Base-by-base conservation (phyloP, 2,888 invertebrate genomes). In the Orthonychiurus folsomi region DNA sequence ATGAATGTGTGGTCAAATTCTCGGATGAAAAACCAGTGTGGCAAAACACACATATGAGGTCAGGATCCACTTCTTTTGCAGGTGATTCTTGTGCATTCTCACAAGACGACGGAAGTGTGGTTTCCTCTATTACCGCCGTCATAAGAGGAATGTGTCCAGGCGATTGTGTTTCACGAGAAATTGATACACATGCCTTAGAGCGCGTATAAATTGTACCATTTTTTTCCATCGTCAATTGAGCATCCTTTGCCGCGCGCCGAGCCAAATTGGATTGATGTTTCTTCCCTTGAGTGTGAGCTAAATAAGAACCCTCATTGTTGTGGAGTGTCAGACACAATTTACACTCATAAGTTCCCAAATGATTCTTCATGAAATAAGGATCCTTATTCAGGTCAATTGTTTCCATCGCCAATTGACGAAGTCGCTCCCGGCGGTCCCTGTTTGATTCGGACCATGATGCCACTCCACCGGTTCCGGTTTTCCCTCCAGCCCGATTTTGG, bases 281-380 rank as follows among this genome's bases (percentile, higher is more conserved):
- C 77, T 99, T 99, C 25, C 97, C 99, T 79, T 99, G 99, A 0
- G 99, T 99, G 76, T 99, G 99, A 3, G 99, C 97, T 75, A 99
- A 81, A 76, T 99, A 99, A 75, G 96, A 96, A 1, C 97, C 99
- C 79, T 95, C 99, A 79, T 99, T 99, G 77, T 99, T 99, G 78
- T 99, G 99, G 21, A 99, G 81, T 0, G 99, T 99, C 59, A 99
- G 79, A 81, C 99, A 99, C 2, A 99, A 80, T 80, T 99, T 99
- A 78, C 99, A 99, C 79, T 99, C 99, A 78, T 99, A 99, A 0
- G 97, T 78, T 82, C 89, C 95, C 73, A 96, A 82, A 80, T 99
- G 99, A 81, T 99, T 99, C 85, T 96, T 95, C 99, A 99, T 99
- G 83, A 99, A 99, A 84, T 99, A 99, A 0, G 99, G 99, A 84